Percentiles rank a stretch among this genome's conserved stretches.
These are phyloP conservation scores for Mnemiopsis leidyi DNA, from an alignment of 37 sponge, comb jelly and placozoan genomes.

Conservation along the genomic window DNA sequence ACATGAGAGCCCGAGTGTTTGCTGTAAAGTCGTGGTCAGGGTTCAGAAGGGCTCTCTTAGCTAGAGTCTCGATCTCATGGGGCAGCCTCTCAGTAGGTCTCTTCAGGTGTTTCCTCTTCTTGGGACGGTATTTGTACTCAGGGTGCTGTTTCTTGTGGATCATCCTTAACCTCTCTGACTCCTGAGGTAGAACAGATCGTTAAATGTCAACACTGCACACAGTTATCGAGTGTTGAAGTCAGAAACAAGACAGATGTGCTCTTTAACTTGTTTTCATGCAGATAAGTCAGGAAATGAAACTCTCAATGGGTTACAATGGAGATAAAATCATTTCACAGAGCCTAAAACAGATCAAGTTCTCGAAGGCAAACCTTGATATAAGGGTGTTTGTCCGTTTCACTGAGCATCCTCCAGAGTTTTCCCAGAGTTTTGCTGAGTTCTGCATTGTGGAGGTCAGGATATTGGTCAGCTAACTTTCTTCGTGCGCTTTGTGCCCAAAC, in stretches of 20 bases:
- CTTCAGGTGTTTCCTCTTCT: slow-evolving; percentile 57
- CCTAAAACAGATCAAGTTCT: too few relatives aligned
- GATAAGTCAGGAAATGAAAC: too few relatives aligned
- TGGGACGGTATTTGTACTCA: slow-evolving; percentile 43
- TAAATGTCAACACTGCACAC: too few relatives aligned
- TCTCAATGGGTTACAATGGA: too few relatives aligned
- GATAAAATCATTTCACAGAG: too few relatives aligned
- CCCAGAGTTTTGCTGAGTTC: slow-evolving; percentile 45
- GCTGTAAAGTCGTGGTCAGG: slow-evolving; percentile 45
- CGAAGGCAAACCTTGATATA: slow-evolving; percentile 27
- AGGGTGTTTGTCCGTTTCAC: slow-evolving; percentile 53
- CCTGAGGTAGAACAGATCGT: too few relatives aligned
- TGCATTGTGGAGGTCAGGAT: slow-evolving; percentile 44
- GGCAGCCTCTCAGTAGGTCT: slow-evolving; percentile 40
- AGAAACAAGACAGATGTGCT: too few relatives aligned
- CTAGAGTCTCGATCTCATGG: slow-evolving; percentile 14
- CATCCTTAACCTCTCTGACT: slow-evolving; percentile 20
- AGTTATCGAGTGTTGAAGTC: too few relatives aligned
- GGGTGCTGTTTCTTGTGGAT: slow-evolving; percentile 59
- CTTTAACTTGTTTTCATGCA: too few relatives aligned
- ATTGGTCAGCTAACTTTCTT: slow-evolving; percentile 35
- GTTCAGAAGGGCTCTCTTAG: slow-evolving; percentile 31
- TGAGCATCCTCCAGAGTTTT: slow-evolving; percentile 45
- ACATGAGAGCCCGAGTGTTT: background rate
- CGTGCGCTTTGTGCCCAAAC: slow-evolving; percentile 46